Percentiles rank a stretch among this genome's conserved stretches.
Evolutionary conservation across 2,888 invertebrate species (phyloP).

Genomic region (Meliscaeva auricollis): DNA sequence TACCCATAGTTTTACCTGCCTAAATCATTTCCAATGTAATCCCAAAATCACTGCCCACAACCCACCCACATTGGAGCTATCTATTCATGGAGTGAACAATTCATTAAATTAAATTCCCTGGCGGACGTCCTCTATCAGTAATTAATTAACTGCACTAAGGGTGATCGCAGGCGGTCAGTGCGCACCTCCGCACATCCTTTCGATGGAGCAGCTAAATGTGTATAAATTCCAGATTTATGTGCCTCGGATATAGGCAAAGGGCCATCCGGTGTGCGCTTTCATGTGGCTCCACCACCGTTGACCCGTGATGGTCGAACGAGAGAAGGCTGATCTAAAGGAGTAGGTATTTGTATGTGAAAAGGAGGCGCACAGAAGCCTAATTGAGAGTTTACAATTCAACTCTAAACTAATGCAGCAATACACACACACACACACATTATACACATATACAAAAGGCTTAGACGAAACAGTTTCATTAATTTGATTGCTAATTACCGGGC

Average conservation of each 20-base stretch:
- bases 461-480: constrained; percentile 59
- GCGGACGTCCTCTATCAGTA: constrained; percentile 71
- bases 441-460: neutral
- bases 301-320: constrained; percentile 14
- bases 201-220: constrained; percentile 34
- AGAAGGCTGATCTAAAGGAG: constrained; percentile 30
- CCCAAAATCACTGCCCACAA: neutral
- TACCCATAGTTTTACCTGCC: too few relatives aligned
- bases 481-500: constrained; percentile 71
- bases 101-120: constrained; percentile 66
- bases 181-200: constrained; percentile 30
- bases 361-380: neutral
- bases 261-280: constrained; percentile 18
- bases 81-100: constrained; percentile 57
- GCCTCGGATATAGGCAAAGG: constrained; percentile 27
- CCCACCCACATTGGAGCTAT: constrained; percentile 12
- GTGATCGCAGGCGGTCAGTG: constrained; percentile 31
- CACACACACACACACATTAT: neutral
- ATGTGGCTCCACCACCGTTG: constrained; percentile 25
- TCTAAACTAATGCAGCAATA: neutral
- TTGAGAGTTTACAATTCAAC: constrained; percentile 39
- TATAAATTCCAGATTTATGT: constrained; percentile 62
- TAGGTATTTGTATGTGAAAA: constrained; percentile 10
- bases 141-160: constrained; percentile 71
- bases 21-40: constrained; percentile 11